A percentile compares a stretch with the other conserved stretches of the same genome.
Evolutionary conservation across 2,113 vertebrate genomes (phyloP).

Genomic region (Ptychochromis oligacanthus): DNA sequence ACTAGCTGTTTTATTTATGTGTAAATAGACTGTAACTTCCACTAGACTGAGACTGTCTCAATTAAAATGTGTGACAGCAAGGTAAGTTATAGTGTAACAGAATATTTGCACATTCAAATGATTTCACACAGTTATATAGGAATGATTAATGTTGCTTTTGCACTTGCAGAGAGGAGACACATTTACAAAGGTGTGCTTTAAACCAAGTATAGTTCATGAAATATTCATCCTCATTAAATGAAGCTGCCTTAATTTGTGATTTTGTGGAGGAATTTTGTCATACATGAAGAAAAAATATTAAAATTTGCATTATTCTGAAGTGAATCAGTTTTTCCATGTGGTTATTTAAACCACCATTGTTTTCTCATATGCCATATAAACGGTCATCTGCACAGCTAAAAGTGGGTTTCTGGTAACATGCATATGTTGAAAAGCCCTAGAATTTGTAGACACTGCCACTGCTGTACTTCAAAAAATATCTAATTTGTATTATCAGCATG

Average conservation of each 20-base stretch:
- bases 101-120: background rate
- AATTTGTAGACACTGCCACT: background rate
- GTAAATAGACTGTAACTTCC: background rate
- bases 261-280: background rate
- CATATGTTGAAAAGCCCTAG: background rate
- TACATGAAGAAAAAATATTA: background rate
- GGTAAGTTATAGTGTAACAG: background rate
- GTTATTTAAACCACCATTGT: background rate
- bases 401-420: background rate
- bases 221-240: slow-evolving; percentile 12
- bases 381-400: background rate
- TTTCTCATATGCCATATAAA: background rate
- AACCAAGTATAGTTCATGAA: slow-evolving; percentile 2
- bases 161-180: background rate
- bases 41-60: background rate
- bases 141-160: background rate
- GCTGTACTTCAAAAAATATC: background rate
- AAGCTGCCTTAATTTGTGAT: slow-evolving; percentile 2
- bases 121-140: background rate
- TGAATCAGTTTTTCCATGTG: background rate
- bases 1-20: background rate
- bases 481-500: background rate
- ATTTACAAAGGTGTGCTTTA: slow-evolving; percentile 8
- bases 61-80: background rate
- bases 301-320: background rate